Evolutionary conservation across 2,797 vertebrate genomes (phyloP).

Genomic region (Pteropus rufus): DNA sequence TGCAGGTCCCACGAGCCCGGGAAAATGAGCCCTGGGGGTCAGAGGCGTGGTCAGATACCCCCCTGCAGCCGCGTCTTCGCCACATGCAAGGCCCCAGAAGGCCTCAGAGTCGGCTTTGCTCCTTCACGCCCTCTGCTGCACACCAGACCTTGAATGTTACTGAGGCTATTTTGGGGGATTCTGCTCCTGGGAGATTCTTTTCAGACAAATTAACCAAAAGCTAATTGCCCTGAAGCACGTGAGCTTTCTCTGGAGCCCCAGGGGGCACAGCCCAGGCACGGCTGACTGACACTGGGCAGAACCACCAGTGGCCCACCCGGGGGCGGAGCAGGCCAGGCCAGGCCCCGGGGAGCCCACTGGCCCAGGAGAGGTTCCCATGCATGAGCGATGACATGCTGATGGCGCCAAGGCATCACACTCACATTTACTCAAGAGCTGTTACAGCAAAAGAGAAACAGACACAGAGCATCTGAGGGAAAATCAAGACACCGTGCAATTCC

Average conservation of each 20-base stretch:
- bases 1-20: not conserved
- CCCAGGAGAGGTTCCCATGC: not conserved
- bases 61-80: not conserved
- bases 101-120: not conserved
- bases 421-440: not conserved
- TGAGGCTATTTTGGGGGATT: not conserved
- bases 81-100: not conserved
- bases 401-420: not conserved
- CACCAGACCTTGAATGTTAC: not conserved
- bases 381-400: rapidly evolving
- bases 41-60: not conserved
- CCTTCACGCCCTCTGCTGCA: not conserved
- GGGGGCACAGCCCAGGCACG: not conserved
- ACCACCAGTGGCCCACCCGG: not conserved
- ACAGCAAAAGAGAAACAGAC: not conserved
- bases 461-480: not conserved
- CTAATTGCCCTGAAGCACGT: not conserved
- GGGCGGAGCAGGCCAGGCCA: not conserved
- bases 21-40: not conserved
- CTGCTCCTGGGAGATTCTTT: not conserved
- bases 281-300: rapidly evolving
- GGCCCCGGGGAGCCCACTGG: not conserved
- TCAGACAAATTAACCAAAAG: conserved; percentile 40
- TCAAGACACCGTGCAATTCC: not conserved
- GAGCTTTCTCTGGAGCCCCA: not conserved